Conservation (phyloP, 2,888 invertebrate genomes). For the Lumbricus terrestris region DNA sequence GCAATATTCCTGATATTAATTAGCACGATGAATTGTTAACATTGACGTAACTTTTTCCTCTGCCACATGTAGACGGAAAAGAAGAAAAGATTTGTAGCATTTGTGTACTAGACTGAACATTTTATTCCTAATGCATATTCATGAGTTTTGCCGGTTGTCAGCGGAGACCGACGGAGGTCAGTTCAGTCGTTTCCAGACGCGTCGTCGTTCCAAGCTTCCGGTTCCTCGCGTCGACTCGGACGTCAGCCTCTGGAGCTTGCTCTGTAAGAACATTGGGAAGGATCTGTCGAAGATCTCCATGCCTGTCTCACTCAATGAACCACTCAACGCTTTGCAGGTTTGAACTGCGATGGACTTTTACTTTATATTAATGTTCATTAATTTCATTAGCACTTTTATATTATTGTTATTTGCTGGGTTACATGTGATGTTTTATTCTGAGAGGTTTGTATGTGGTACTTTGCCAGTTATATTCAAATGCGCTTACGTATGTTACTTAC, state of each 20-base stretch:
- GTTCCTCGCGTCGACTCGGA: constrained; percentile 73
- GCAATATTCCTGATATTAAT: background rate
- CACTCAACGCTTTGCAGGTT: constrained; percentile 76
- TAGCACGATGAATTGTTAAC: background rate
- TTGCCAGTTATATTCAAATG: too few species aligned
- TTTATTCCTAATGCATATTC: background rate
- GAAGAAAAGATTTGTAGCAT: background rate
- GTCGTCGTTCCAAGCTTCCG: constrained; percentile 72
- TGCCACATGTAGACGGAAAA: background rate
- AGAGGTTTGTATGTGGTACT: too few species aligned
- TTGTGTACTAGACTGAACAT: too few species aligned
- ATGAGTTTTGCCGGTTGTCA: background rate
- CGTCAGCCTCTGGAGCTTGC: constrained; percentile 64
- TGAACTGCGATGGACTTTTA: background rate
- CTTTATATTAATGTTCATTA: background rate
- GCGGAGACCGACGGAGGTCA: constrained; percentile 26
- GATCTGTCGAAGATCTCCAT: constrained; percentile 81
- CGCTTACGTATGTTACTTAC: too few species aligned
- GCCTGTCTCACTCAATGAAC: constrained; percentile 83
- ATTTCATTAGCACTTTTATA: background rate
- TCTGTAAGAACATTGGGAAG: constrained; percentile 84
- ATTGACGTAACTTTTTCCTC: background rate
- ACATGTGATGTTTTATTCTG: too few species aligned
- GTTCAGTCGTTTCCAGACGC: constrained; percentile 53
- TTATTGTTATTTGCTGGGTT: too few species aligned